Base-by-base conservation (phyloP, 2,113 vertebrate genomes). In the Rousettus leschenaultii region DNA sequence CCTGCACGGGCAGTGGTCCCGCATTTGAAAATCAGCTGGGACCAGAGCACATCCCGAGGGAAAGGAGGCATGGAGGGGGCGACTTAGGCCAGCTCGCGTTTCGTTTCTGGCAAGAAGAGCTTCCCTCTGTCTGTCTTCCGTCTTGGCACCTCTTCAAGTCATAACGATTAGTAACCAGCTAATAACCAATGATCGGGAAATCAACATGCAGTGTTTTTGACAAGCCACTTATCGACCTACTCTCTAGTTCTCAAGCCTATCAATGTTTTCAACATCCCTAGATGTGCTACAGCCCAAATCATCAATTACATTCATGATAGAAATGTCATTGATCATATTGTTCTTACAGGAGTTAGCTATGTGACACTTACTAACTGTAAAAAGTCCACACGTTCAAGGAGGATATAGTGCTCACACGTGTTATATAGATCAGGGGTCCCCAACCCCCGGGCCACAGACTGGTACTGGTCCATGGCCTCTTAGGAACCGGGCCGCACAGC, bases 261-360 rank as follows among this genome's bases (percentile, higher is more conserved):
- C 45, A 71, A 9, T 59, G 43, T 79, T 95, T 95, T 96, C 61
- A 79, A 92, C 24, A 84, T 87, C 63, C 70, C 65, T 92, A 30
- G 38, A 78, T 84, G 2, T 75, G 40, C 51, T 59, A 9, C 21
- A 48, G 35, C 80, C 68, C 61, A 89, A 16, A 38, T 68, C 38
- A 73, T 63, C 79, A 45, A 71, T 89, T 51, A 63, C 21, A 66
- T 14, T 91, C 40, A 57, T 66, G 78, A 89, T 0, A 71, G 38
- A 93, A 93, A 93, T 74, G 18, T 30, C 63, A 68, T 0, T 24
- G 16, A 33, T 71, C 16, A 74, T 68, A 71, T 35, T 13, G 55
- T 2, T 57, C 65, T 73, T 14, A 28, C 3, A 53, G 70, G 43
- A 43, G 59, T 71, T 53, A 71, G 24, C 51, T 66, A 8, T 15